Evolutionary conservation across 2,888 invertebrate genomes (phyloP), one percentile per base, ranked within the genome.

Genomic region (Leptogaster cylindrica): DNA sequence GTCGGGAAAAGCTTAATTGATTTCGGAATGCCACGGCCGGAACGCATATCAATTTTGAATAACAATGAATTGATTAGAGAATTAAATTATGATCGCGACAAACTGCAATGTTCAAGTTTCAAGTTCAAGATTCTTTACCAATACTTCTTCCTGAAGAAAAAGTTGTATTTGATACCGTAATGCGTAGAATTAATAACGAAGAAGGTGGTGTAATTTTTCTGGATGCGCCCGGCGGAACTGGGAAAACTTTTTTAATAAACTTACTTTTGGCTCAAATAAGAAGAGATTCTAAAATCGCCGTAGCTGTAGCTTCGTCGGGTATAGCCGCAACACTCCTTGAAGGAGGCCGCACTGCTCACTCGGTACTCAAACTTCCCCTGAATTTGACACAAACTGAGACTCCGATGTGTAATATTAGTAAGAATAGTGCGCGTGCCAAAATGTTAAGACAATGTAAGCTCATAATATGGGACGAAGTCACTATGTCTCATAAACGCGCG

Each of bases 251-350:
- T 55, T 46, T 64, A 6, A 23, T 66, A 44, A 44, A 61, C 16
- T 67, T 78, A 27, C 65, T 81, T 16, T 69, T 79, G 12, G 76
- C 77, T 20, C 68, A 72, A 65, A 71, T 80, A 52, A 72, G 77
- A 64, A 71, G 71, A 44, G 68, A 74, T 61, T 72, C 73, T 64
- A 67, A 72, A 7, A 76, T 78, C 50, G 77, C 77, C 10, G 52
- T 82, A 31, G 77, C 78, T 8, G 70, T 81, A 23, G 79, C 81
- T 6, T 80, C 77, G 20, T 79, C 78, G 4, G 79, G 79, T 6
- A 81, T 81, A 61, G 79, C 78, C 16, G 77, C 79, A 7, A 79
- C 76, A 20, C 70, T 82, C 12, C 68, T 82, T 12, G 70, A 72
- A 51, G 72, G 71, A 16, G 70, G 71, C 25, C 65, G 74, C 48